Conservation (phyloP, 2,888 invertebrate genomes). For the Drosophila algonquin region DNA sequence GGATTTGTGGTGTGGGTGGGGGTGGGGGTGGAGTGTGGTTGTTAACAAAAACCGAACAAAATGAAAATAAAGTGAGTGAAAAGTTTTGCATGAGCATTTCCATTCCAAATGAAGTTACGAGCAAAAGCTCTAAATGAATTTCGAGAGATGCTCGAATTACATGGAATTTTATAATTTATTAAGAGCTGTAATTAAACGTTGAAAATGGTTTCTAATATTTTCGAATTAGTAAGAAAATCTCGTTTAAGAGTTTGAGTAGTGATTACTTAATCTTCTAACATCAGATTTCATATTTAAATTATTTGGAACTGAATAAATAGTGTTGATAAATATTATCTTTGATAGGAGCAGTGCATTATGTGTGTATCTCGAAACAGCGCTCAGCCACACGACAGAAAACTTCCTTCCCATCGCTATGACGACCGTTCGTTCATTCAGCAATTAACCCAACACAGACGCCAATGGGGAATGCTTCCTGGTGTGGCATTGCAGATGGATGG, state of each 20-base stretch:
- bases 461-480: not conserved
- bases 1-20: constrained; percentile 20
- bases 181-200: not conserved
- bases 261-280: too few relatives aligned
- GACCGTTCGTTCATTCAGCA: not conserved
- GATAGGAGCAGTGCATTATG: not conserved
- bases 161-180: constrained; percentile 1
- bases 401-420: not conserved
- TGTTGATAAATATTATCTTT: not conserved
- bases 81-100: not conserved
- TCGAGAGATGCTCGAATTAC: not conserved
- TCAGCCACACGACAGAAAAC: not conserved
- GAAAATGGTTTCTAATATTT: not conserved
- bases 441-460: not conserved
- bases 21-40: not conserved
- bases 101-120: constrained; percentile 6
- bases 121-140: constrained; percentile 8
- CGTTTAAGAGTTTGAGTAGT: too few relatives aligned
- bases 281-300: too few relatives aligned
- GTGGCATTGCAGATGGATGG: constrained; percentile 25
- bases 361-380: not conserved
- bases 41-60: constrained; percentile 5
- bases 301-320: too few relatives aligned
- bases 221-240: not conserved
- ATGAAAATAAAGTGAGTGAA: constrained; percentile 4